Percentiles rank a stretch among this genome's conserved stretches.
Conservation (phyloP, 2,888 invertebrate genomes). For the Phaonia tiefii region DNA sequence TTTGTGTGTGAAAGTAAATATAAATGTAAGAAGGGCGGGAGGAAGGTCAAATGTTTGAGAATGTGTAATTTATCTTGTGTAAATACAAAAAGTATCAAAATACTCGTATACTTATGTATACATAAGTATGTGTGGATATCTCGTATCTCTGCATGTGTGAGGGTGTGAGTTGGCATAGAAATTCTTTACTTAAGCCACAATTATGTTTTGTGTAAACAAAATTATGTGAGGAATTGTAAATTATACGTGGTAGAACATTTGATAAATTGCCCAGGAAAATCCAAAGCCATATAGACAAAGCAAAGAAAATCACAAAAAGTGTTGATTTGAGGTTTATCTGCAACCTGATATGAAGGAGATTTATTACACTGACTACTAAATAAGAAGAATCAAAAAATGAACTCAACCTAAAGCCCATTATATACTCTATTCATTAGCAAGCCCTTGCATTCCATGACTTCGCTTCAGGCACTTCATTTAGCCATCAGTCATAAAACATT, state of each 20-base stretch:
- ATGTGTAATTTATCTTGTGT: conserved; percentile 26
- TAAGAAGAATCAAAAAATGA: conserved; percentile 1
- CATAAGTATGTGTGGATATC: neutral
- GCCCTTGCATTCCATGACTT: neutral
- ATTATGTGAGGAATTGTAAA: conserved; percentile 32
- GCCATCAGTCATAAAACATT: conserved; percentile 3
- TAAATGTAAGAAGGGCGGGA: neutral
- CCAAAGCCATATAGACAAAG: neutral
- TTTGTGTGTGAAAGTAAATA: neutral
- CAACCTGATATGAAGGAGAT: neutral
- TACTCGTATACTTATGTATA: neutral
- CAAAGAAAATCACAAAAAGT: conserved; percentile 13
- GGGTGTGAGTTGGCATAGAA: neutral
- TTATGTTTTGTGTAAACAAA: conserved; percentile 42
- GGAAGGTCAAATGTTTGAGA: conserved; percentile 15
- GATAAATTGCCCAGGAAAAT: conserved; percentile 18
- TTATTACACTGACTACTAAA: neutral
- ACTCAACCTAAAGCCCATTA: neutral
- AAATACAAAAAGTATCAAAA: neutral
- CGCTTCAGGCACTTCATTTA: neutral
- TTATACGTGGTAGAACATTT: conserved; percentile 36
- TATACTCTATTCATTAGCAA: neutral
- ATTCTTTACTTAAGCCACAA: conserved; percentile 32
- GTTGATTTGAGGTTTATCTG: conserved; percentile 13
- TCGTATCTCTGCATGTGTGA: neutral